Base-by-base conservation (phyloP, 2,113 vertebrate species). In the Plecturocebus donacophilus region DNA sequence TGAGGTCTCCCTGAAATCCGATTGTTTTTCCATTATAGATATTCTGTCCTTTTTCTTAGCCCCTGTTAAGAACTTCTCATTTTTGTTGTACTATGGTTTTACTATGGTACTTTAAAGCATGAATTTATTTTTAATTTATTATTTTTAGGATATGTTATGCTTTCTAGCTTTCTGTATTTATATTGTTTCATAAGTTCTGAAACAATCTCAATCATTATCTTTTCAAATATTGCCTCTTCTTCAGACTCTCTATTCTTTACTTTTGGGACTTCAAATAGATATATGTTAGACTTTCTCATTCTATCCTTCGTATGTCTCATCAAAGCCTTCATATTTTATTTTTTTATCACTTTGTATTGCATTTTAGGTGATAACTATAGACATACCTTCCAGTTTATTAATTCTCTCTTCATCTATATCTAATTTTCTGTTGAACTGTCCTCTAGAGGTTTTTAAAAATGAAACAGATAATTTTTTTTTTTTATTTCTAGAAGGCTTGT, bases 121-220 rank as follows among this genome's bases (percentile, higher is more conserved):
- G 7, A 79, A 52, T 77, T 88, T 82, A 35, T 84, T 88, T 91
- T 92, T 76, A 64, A 70, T 94, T 92, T 85, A 64, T 83, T 75
- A 8, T 68, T 20, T 66, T 70, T 17, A 40, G 9, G 35, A 32
- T 52, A 47, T 20, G 14, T 58, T 77, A 35, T 84, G 23, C 14
- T 90, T 80, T 70, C 56, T 87, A 71, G 35, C 30, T 93, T 90
- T 87, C 40, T 70, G 6, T 87, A 52, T 82, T 93, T 75, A n/a
- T 86, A 84, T 86, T 88, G 73, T 85, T 32, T 80, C 81, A 61
- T 30, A 86, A 30, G 75, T 93, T 94, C 76, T 70, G 23, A 10
- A 86, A 90, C 45, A 38, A 38, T 81, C 19, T 90, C 66, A 95
- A 17, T 56, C 35, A 64, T 80, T 84, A 27, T 83, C 32, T 93